Conservation (phyloP, 2,113 vertebrate species). For the zebrafish (Danio rerio) region GRCz12tu NC_133191.1:20015001-20015500, state of each 20-base stretch:
- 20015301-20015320: background rate
- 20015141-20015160: conserved; percentile 10
- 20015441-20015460: conserved; percentile 15
- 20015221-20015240: background rate
- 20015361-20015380: conserved; percentile 1
- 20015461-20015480: background rate
- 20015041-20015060: conserved; percentile 23
- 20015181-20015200: background rate
- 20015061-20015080: conserved; percentile 5
- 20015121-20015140: background rate
- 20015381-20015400: conserved; percentile 21
- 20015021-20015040: background rate
- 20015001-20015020: conserved; percentile 1
- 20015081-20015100: background rate
- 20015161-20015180: background rate
- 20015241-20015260: background rate
- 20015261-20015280: background rate
- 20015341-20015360: background rate
- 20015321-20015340: conserved; percentile 4
- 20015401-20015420: background rate
- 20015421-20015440: conserved; percentile 1
- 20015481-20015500: conserved; percentile 6
- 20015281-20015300: background rate
- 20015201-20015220: background rate
- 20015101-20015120: background rate